phyloP scores from a whole-genome alignment of 2,888 invertebrate species.

The Pharmacophagus antenor region DNA sequence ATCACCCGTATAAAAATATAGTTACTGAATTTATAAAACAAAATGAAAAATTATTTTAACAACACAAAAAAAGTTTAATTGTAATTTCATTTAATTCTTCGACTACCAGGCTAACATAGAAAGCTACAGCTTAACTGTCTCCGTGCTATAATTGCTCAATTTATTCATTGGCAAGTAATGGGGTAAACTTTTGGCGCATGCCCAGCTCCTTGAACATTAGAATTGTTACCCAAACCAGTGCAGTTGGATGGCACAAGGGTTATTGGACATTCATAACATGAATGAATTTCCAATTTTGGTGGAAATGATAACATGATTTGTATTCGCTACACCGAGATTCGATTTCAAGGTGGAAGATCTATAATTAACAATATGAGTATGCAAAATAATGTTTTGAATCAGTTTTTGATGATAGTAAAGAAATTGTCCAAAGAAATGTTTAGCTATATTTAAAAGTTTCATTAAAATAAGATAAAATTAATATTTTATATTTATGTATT shows the following conservation, averaged over 20 bases:
- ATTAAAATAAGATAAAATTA: too few species aligned
- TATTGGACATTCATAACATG: neutral
- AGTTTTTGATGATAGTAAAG: too few species aligned
- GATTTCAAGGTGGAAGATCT: neutral
- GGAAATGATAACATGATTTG: constrained; percentile 2
- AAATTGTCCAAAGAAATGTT: too few species aligned
- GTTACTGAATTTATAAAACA: too few species aligned
- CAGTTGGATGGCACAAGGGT: constrained; percentile 3
- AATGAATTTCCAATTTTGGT: neutral
- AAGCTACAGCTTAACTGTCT: constrained; percentile 19
- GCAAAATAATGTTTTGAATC: too few species aligned
- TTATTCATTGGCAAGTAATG: constrained; percentile 21
- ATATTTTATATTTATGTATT: too few species aligned
- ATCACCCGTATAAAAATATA: too few species aligned
- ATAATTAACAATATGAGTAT: too few species aligned
- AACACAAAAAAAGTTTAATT: too few species aligned
- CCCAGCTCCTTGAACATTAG: constrained; percentile 16
- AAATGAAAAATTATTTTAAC: too few species aligned
- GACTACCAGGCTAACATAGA: constrained; percentile 17
- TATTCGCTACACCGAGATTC: neutral
- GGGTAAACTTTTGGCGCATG: constrained; percentile 18
- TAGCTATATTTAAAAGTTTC: too few species aligned
- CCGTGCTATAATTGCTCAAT: constrained; percentile 22
- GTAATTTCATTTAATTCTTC: neutral
- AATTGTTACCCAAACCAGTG: constrained; percentile 9